Base-by-base conservation (phyloP, 2,888 invertebrate species). In the Glaucopsyche alexis region DNA sequence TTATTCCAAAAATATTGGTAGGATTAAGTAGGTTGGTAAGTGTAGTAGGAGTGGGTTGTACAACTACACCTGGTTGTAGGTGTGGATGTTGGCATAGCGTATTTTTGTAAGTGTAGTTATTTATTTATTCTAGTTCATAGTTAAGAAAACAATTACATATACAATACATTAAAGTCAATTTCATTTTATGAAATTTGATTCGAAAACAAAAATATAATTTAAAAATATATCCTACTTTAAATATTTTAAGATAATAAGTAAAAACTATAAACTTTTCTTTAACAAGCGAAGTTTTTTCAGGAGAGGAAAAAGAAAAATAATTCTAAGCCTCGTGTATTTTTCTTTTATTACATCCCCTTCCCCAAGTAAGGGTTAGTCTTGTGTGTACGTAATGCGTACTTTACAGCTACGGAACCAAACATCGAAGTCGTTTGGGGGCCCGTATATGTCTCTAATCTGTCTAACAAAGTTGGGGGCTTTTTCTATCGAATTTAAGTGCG, bases 331-430 rank as follows among this genome's bases (percentile, higher is more conserved):
- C 60, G 38, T 60, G 29, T 60, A 60, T 64, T 65, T 74, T 77
- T 76, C 74, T 78, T 77, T 80, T 80, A 40, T 73, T 60, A 50
- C 71, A 38, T 80, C 81, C 75, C 74, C 74, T 76, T 78, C 82
- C 81, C 80, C 77, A 80, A 72, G 74, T 74, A 80, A 81, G 83
- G 83, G 81, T 81, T 79, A 77, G 75, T 73, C 76, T 77, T 71
- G 72, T 77, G 74, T 75, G 83, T 84, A 77, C 85, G 84, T 88
- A 89, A 89, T 88, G 87, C 82, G 81, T 86, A 81, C 83, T 90
- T 90, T 89, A 90, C 88, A 82, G 85, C 84, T 85, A 80, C 82
- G 84, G 85, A 85, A 82, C 86, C 83, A 81, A 84, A 84, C 79
- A 80, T 81, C 79, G 79, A 81, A 77, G 80, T 81, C 80, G 84